A percentile compares a stretch with the other conserved stretches of the same genome.
phyloP scores from a whole-genome alignment of 2,888 invertebrate genomes.

The Diachrysia chrysitis region DNA sequence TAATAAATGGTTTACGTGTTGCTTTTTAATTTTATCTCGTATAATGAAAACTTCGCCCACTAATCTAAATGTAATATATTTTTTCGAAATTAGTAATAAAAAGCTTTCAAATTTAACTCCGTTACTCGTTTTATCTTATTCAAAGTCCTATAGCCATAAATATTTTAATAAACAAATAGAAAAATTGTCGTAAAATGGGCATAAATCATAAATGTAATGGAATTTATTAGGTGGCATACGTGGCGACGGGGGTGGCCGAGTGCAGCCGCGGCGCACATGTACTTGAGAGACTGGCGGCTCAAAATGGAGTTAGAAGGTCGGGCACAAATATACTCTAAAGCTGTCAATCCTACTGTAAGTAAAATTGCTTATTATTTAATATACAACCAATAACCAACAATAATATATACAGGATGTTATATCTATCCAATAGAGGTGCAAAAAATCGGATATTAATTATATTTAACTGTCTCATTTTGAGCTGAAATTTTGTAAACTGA shows the following conservation, averaged over 20 bases:
- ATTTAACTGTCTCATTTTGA: no score
- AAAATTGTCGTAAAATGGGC: not conserved
- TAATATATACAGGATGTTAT: no score
- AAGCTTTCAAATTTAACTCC: no score
- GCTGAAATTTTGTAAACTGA: no score
- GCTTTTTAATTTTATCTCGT: not conserved
- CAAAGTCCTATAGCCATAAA: not conserved
- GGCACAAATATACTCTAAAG: conserved; percentile 82
- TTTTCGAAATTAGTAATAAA: no score
- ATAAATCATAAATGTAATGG: not conserved
- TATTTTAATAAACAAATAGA: not conserved
- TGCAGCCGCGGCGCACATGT: conserved; percentile 83
- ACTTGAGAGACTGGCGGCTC: conserved; percentile 84
- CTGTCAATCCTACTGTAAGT: conserved; percentile 79
- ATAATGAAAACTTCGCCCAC: not conserved
- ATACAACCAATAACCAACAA: no score
- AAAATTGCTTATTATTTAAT: no score
- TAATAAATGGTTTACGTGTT: not conserved
- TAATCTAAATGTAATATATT: no score
- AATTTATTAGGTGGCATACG: conserved; percentile 80
- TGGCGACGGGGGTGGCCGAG: conserved; percentile 85
- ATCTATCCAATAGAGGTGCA: no score
- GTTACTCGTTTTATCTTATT: no score
- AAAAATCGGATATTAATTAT: no score
- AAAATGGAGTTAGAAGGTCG: conserved; percentile 83